Percentiles rank a stretch among this genome's conserved stretches.
Evolutionary conservation across 2,797 vertebrate genomes (phyloP).

Genomic region (Nannoperca australis): DNA sequence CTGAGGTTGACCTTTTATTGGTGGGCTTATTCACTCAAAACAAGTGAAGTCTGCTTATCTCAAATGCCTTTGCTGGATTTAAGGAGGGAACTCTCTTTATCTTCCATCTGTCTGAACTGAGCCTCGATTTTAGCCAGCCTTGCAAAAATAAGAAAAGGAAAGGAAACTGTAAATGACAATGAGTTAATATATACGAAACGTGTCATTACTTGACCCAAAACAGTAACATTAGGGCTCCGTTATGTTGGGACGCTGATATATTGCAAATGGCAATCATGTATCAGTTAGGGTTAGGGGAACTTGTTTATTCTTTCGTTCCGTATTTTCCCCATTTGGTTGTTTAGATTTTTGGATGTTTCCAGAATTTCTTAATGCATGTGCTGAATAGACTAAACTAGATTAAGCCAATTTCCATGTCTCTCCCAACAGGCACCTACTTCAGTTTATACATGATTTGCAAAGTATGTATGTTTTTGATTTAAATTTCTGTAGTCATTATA

Average conservation of each 20-base stretch:
- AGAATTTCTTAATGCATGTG: constrained; percentile 81
- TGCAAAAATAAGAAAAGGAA: constrained; percentile 73
- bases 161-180: constrained; percentile 75
- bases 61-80: constrained; percentile 76
- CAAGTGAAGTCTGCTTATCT: constrained; percentile 67
- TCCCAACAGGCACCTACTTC: constrained; percentile 71
- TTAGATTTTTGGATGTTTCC: constrained; percentile 71
- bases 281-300: constrained; percentile 73
- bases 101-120: constrained; percentile 78
- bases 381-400: constrained; percentile 79
- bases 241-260: constrained; percentile 79
- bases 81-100: constrained; percentile 74
- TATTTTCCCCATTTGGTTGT: constrained; percentile 65
- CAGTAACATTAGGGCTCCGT: constrained; percentile 81
- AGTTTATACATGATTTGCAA: constrained; percentile 78
- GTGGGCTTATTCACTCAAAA: constrained; percentile 56
- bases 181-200: constrained; percentile 78
- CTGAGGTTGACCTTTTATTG: constrained; percentile 47
- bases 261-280: constrained; percentile 89
- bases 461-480: constrained; percentile 83
- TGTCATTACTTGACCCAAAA: constrained; percentile 84
- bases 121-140: constrained; percentile 81
- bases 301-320: constrained; percentile 61
- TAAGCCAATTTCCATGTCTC: constrained; percentile 69
- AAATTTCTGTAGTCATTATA: constrained; percentile 80